Evolutionary conservation across 2,888 invertebrate species (phyloP).

Genomic region (Nymphalis polychloros): DNA sequence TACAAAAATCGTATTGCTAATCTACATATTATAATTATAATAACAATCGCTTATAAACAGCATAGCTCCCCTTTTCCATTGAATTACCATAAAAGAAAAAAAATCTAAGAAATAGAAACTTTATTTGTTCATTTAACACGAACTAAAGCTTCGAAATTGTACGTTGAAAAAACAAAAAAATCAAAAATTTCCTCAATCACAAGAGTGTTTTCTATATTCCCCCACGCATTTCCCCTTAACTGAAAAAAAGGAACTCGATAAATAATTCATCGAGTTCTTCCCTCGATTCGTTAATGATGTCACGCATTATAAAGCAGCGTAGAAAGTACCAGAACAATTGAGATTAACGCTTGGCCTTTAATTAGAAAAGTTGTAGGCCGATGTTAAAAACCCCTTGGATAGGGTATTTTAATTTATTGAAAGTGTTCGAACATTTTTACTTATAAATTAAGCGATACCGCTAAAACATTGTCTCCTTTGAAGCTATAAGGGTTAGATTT

Average conservation of each 20-base stretch:
- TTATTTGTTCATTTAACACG: too few species aligned
- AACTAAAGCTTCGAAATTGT: too few species aligned
- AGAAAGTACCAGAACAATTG: constrained; percentile 48
- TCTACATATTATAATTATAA: too few species aligned
- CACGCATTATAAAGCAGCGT: constrained; percentile 50
- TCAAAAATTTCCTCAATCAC: not conserved
- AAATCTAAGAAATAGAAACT: too few species aligned
- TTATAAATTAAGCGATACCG: too few species aligned
- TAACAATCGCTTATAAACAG: too few species aligned
- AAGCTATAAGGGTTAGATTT: too few species aligned
- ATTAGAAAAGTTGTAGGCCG: constrained; percentile 56
- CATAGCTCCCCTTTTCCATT: too few species aligned
- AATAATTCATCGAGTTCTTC: constrained; percentile 36
- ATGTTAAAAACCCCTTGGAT: constrained; percentile 22
- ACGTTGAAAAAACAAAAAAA: constrained; percentile 4
- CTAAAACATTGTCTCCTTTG: too few species aligned
- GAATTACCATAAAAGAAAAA: too few species aligned
- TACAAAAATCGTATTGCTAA: too few species aligned
- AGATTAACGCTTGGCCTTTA: constrained; percentile 63
- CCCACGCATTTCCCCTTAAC: constrained; percentile 3
- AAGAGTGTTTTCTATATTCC: not conserved
- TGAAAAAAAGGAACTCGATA: constrained; percentile 26
- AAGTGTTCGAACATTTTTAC: too few species aligned
- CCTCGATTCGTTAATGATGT: constrained; percentile 47
- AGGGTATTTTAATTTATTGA: constrained; percentile 8